Evolutionary conservation across 2,888 invertebrate species (phyloP).

Genomic region (Hirtodrosophila trivittata): DNA sequence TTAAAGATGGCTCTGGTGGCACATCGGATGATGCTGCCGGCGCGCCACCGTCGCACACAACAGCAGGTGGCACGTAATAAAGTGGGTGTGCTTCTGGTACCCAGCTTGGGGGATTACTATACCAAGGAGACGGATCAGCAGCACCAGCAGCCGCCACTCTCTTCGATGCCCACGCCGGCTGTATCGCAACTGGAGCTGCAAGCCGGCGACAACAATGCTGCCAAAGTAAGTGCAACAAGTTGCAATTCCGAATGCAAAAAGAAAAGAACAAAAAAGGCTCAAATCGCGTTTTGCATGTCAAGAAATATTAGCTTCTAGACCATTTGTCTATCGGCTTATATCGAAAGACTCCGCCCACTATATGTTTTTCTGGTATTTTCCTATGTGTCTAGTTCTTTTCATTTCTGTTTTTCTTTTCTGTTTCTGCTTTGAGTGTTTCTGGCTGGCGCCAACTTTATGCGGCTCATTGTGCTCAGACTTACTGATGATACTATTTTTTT

Average conservation of each 20-base stretch:
- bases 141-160: constrained; percentile 27
- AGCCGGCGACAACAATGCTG: constrained; percentile 23
- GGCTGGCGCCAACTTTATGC: constrained; percentile 72
- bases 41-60: constrained; percentile 59
- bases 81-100: constrained; percentile 75
- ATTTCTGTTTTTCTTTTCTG: constrained; percentile 4
- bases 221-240: constrained; percentile 76
- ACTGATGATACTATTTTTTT: constrained; percentile 25
- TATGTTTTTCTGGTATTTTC: constrained; percentile 3
- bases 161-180: constrained; percentile 21
- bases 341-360: constrained; percentile 1
- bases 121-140: constrained; percentile 34
- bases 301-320: constrained; percentile 7
- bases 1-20: constrained; percentile 77
- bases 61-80: constrained; percentile 72
- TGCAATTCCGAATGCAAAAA: constrained; percentile 30
- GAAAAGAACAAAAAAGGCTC: neutral
- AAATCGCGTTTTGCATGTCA: constrained; percentile 23
- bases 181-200: constrained; percentile 34
- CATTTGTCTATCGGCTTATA: constrained; percentile 7
- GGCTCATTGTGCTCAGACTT: constrained; percentile 37
- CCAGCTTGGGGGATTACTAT: constrained; percentile 66
- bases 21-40: constrained; percentile 80
- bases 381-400: constrained; percentile 34
- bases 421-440: constrained; percentile 19